Conservation (phyloP, 2,888 invertebrate species). For the Eustalomyia histrio region DNA sequence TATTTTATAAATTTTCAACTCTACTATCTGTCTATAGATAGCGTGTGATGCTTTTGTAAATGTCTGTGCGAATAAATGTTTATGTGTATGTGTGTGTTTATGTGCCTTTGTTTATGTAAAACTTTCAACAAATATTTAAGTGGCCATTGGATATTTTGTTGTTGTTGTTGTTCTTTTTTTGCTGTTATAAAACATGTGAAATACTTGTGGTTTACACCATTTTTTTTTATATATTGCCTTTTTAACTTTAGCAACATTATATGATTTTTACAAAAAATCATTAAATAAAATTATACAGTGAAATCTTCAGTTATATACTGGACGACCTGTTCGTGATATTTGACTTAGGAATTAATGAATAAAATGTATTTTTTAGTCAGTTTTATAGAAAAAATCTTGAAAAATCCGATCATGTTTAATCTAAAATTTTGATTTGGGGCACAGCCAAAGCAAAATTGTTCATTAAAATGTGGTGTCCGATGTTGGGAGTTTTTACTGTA, state of each 20-base stretch:
- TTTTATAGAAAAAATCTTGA: too few relatives aligned
- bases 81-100: neutral
- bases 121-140: constrained; percentile 47
- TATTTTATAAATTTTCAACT: neutral
- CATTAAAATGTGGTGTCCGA: too few relatives aligned
- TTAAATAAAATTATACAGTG: constrained; percentile 13
- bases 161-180: neutral
- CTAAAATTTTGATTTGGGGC: too few relatives aligned
- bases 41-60: neutral
- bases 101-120: constrained; percentile 10
- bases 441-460: too few relatives aligned
- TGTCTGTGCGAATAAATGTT: neutral
- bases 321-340: too few relatives aligned
- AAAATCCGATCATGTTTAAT: too few relatives aligned
- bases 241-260: constrained; percentile 29
- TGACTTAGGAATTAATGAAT: too few relatives aligned
- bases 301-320: too few relatives aligned
- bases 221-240: constrained; percentile 49
- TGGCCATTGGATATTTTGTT: constrained; percentile 38
- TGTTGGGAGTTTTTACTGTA: too few relatives aligned
- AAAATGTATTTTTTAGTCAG: too few relatives aligned
- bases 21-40: constrained; percentile 10
- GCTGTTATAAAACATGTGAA: constrained; percentile 28
- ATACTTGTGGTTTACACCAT: constrained; percentile 47
- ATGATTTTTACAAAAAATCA: neutral